Evolutionary conservation across 2,888 invertebrate species (phyloP), one percentile per base, ranked within the genome.

Genomic region (Pammene aurita): DNA sequence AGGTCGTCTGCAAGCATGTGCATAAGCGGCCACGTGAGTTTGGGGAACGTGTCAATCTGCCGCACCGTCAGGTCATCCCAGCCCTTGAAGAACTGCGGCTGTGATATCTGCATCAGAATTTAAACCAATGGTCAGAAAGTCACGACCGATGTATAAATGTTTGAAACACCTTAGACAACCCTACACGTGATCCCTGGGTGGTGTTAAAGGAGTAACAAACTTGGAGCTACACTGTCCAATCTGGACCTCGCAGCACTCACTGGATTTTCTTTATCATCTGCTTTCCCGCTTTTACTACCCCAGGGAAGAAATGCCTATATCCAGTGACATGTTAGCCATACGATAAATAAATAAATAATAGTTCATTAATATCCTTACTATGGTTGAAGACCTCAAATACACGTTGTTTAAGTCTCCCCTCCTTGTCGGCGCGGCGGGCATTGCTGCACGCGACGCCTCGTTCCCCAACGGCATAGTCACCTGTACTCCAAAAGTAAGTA

Each of bases 11-110:
- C 86, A 16, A 81, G 79, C 48, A 86, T 77, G 84, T 84, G 82
- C 74, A 90, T 79, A 38, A 90, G 74, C n/a, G 89, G 88, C 73
- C 88, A 85, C 6, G 88, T 86, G 44, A 90, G 73, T 74, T 90
- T 90, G 1, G 90, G 89, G 71, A 80, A 88, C 0, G 88, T 88
- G 73, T 90, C 90, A 64, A 86, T 82, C 71, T 90, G 84, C 0
- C 87, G 84, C 74, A 80, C 77, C 44, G 78, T 79, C 62, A 89
- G 75, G 68, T 90, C 89, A 9, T 74, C 62, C 90, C 90, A 90
- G 61, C 87, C 84, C 68, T 79, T 82, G 77, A 90, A 90, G 71
- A 83, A 46, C 68, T 83, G 83, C 42, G 90, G 89, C 72, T 85
- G 80, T 26, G 81, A 76, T 67, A 90, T 74, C 90, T 90, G 60